Evolutionary conservation across 2,888 invertebrate species (phyloP).

Genomic region (Brenthis ino): DNA sequence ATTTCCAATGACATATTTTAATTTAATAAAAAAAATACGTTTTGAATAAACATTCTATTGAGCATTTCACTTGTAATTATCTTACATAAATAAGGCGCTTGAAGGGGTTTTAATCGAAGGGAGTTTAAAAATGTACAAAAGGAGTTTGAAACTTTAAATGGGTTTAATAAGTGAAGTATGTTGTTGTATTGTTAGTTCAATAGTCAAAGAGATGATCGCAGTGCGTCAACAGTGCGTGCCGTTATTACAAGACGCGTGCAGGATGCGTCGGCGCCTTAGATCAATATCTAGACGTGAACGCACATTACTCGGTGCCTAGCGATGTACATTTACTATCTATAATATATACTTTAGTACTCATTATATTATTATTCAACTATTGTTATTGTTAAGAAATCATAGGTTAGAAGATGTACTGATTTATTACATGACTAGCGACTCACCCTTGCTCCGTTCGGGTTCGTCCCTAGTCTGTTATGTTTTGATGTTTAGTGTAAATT

Average conservation of each 20-base stretch:
- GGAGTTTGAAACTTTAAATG: conserved; percentile 7
- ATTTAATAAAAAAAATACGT: too few species aligned
- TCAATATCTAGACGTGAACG: conserved; percentile 25
- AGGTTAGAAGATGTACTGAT: too few species aligned
- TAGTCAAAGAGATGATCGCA: conserved; percentile 20
- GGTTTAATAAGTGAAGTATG: conserved; percentile 16
- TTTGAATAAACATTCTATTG: too few species aligned
- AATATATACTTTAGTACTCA: background rate
- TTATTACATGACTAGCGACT: too few species aligned
- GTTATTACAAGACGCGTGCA: conserved; percentile 32
- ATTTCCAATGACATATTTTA: too few species aligned
- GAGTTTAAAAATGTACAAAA: background rate
- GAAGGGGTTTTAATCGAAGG: background rate
- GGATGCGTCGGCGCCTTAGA: conserved; percentile 38
- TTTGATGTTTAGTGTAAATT: too few species aligned
- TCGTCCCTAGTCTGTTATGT: too few species aligned
- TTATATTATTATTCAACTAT: background rate
- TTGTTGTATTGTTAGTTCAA: conserved; percentile 10
- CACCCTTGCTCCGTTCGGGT: too few species aligned
- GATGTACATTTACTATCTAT: conserved; percentile 5
- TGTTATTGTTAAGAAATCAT: too few species aligned
- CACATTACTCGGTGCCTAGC: conserved; percentile 27
- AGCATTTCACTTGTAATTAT: too few species aligned
- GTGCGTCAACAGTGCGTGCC: conserved; percentile 29
- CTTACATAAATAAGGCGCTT: background rate